Percentiles rank a stretch among this genome's conserved stretches.
Conservation (phyloP, 2,113 vertebrate genomes). For the Oreamnos americanus region DNA sequence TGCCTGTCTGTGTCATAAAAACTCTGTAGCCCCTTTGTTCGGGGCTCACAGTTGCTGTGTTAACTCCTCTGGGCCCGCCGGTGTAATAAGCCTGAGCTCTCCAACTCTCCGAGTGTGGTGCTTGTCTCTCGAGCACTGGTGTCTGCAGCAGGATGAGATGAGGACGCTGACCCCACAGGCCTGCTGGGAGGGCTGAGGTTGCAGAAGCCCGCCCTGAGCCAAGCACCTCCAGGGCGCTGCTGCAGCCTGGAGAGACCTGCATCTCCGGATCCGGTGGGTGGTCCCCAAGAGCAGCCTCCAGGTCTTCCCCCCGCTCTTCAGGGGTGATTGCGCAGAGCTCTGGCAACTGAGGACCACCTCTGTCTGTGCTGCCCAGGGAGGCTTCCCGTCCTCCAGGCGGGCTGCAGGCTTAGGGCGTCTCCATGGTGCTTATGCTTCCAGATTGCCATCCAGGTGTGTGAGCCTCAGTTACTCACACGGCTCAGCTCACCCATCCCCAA, state of each 20-base stretch:
- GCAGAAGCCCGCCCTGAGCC: background rate
- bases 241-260: background rate
- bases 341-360: background rate
- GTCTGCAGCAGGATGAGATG: background rate
- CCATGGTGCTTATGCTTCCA: background rate
- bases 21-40: background rate
- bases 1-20: background rate
- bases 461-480: background rate
- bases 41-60: background rate
- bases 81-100: background rate
- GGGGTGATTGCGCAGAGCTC: background rate
- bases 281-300: background rate
- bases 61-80: background rate
- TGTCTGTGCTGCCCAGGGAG: background rate
- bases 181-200: background rate
- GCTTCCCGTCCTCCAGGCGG: background rate
- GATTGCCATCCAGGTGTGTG: background rate
- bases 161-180: background rate
- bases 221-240: background rate
- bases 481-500: background rate
- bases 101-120: background rate
- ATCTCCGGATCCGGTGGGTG: accelerated
- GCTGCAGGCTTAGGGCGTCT: background rate
- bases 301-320: accelerated
- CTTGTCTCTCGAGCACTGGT: background rate